A percentile compares a stretch with the other conserved stretches of the same genome.
Conservation (phyloP, 2,888 invertebrate species). For the Drosophila glabriapex region DNA sequence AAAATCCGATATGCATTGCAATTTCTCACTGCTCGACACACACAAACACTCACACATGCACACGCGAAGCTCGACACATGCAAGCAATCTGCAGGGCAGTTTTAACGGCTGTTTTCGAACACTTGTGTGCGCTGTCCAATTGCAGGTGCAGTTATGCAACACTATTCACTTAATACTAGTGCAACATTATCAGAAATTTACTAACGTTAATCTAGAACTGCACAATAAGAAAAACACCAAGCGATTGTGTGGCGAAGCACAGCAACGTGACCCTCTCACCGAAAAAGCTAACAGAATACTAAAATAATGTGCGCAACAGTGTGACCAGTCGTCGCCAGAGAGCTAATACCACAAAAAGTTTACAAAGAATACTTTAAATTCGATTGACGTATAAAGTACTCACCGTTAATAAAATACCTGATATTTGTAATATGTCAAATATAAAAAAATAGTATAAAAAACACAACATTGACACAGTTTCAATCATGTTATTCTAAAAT, state of each 20-base stretch:
- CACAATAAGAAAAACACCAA: conserved; percentile 30
- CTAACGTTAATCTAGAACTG: conserved; percentile 19
- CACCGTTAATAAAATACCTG: neutral
- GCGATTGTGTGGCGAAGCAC: conserved; percentile 11
- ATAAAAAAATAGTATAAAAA: neutral
- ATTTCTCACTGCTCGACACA: conserved; percentile 40
- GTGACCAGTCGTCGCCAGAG: conserved; percentile 25
- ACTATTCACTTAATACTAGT: neutral
- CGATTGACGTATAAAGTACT: neutral
- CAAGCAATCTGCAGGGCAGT: conserved; percentile 12
- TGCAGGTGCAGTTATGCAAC: conserved; percentile 6
- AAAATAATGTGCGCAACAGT: conserved; percentile 1
- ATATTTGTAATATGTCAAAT: neutral
- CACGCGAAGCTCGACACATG: neutral
- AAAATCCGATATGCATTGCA: conserved; percentile 72
- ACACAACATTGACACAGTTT: conserved; percentile 2
- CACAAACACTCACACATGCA: conserved; percentile 12
- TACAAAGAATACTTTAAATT: neutral
- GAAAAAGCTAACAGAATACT: conserved; percentile 48
- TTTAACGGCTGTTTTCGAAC: conserved; percentile 19
- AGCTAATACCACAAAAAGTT: conserved; percentile 17
- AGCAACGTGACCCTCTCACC: neutral
- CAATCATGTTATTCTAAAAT: conserved; percentile 2
- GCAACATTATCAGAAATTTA: conserved; percentile 7
- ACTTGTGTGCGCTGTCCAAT: neutral